Evolutionary conservation across 2,797 vertebrate species (phyloP), one percentile per base, ranked within the genome.

Genomic region (Lepidocolaptes lacrymiger): DNA sequence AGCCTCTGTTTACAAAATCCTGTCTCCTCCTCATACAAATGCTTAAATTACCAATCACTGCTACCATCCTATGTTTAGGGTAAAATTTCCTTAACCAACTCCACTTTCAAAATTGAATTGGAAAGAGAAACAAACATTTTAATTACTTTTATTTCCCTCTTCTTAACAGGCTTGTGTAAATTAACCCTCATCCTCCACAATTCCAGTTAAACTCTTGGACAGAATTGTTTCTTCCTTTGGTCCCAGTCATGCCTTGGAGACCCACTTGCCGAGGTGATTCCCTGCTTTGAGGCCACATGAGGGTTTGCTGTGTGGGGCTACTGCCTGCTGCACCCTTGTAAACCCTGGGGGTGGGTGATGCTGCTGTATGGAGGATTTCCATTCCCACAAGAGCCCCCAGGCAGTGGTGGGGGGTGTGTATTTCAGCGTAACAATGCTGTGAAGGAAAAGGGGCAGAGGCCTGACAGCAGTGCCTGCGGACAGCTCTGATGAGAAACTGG

Each of bases 1-100:
- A 98, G 97, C 94, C 95, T 96, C 95, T 98, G 97, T 98, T 98
- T 98, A 98, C 97, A 96, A 97, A 98, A 98, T 95, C 94, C 95
- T 95, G 63, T 88, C 91, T 91, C 80, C 76, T 88, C 73, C 72
- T 94, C 77, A 49, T 28, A n/a, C 79, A 74, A 73, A 75, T 54
- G 43, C 85, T 96, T 89, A 77, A 83, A 87, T 96, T 96, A 91
- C 95, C 89, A 94, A 37, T 89, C 78, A 67, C 56, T 61, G 76
- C 96, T 89, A 85, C 84, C 55, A 69, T 91, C 84, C 91, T 68
- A 10, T 80, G 68, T 52, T 91, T 85, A 68, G 86, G 78, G 79
- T 87, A 79, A 90, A 93, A 93, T 88, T 93, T 93, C 52, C 34
- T 73, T 96, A 96, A 94, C 14, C 6, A 2, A 77, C 68, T 92